A percentile compares a stretch with the other conserved stretches of the same genome.
Conservation (phyloP, 2,888 invertebrate species). For the Drosophila nr. perissopoda region DNA sequence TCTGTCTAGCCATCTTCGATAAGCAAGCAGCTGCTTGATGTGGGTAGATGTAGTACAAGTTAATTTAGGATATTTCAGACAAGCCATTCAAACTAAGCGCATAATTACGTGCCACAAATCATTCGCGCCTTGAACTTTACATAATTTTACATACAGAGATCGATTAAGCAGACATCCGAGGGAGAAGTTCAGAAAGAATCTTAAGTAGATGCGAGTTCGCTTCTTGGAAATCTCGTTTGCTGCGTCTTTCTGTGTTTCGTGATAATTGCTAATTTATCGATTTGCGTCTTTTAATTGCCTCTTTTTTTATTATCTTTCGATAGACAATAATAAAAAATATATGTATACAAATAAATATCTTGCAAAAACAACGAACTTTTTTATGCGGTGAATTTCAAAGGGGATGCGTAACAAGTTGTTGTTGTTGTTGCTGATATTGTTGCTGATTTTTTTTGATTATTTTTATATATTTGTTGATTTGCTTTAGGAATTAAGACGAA, state of each 20-base stretch:
- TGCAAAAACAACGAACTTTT: constrained; percentile 27
- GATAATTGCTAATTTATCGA: constrained; percentile 75
- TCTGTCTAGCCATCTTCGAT: not conserved
- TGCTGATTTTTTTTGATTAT: constrained; percentile 1
- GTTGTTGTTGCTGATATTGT: not conserved
- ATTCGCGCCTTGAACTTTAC: constrained; percentile 43
- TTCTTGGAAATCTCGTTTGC: constrained; percentile 60
- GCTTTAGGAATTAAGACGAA: constrained; percentile 41
- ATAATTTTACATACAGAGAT: constrained; percentile 38
- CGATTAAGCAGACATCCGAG: not conserved
- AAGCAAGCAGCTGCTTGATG: constrained; percentile 4
- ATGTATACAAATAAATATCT: constrained; percentile 3
- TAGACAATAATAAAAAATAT: constrained; percentile 15
- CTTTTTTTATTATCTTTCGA: constrained; percentile 49
- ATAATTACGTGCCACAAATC: constrained; percentile 53
- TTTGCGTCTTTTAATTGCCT: constrained; percentile 55
- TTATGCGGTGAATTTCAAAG: constrained; percentile 54
- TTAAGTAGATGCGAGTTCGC: not conserved
- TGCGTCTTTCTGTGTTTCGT: constrained; percentile 29
- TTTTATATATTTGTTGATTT: constrained; percentile 60
- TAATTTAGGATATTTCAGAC: constrained; percentile 35
- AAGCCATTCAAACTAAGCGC: constrained; percentile 41
- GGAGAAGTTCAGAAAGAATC: not conserved
- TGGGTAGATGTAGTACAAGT: not conserved
- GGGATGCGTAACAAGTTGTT: constrained; percentile 53